Evolutionary conservation across 2,888 invertebrate genomes (phyloP).

Genomic region (Noctua janthina): DNA sequence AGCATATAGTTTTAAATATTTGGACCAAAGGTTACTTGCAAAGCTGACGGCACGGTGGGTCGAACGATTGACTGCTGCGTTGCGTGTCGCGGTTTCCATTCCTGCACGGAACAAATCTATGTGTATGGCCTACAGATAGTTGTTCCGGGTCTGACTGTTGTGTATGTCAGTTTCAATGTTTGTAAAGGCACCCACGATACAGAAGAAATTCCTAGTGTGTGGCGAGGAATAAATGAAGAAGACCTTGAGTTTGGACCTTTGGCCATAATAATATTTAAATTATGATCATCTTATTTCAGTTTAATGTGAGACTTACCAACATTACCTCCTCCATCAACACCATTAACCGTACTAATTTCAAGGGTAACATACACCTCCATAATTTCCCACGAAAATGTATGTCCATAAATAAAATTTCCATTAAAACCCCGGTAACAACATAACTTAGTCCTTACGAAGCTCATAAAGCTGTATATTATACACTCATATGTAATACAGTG

Average conservation of each 20-base stretch:
- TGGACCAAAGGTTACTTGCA: too few relatives aligned
- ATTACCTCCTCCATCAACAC: neutral
- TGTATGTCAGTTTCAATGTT: too few relatives aligned
- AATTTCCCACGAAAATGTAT: constrained; percentile 41
- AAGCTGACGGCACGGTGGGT: too few relatives aligned
- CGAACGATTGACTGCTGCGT: too few relatives aligned
- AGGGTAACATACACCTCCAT: constrained; percentile 10
- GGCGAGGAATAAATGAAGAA: neutral
- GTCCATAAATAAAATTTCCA: constrained; percentile 60
- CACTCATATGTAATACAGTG: constrained; percentile 64
- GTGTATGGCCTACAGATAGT: too few relatives aligned
- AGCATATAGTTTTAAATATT: too few relatives aligned
- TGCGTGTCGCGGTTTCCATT: too few relatives aligned
- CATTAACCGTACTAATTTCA: constrained; percentile 32
- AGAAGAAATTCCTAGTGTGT: too few relatives aligned
- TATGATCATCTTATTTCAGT: constrained; percentile 2
- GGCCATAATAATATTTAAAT: neutral
- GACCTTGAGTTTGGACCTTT: neutral
- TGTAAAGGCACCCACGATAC: too few relatives aligned
- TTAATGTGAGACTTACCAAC: neutral
- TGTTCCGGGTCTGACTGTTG: too few relatives aligned
- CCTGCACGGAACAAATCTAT: too few relatives aligned
- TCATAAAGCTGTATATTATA: constrained; percentile 69
- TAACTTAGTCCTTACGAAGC: constrained; percentile 57
- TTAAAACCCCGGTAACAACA: constrained; percentile 55